Evolutionary conservation across 2,888 invertebrate genomes (phyloP).

Genomic region (Cabera pusaria): DNA sequence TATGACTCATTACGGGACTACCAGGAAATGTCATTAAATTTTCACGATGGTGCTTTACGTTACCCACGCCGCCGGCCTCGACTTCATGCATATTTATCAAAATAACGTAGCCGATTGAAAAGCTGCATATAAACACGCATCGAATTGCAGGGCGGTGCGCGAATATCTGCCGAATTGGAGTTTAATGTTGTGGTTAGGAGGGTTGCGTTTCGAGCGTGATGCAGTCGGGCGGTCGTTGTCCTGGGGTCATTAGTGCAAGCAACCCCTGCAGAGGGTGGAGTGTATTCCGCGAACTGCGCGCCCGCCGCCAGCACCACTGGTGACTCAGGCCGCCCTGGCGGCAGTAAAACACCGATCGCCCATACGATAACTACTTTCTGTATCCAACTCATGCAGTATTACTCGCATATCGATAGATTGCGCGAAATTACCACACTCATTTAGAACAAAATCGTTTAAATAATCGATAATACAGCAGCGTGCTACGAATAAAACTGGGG

Average conservation of each 20-base stretch:
- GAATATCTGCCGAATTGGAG: conserved; percentile 58
- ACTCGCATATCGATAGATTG: conserved; percentile 47
- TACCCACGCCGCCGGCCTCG: conserved; percentile 72
- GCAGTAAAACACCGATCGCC: conserved; percentile 67
- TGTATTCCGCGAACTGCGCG: conserved; percentile 62
- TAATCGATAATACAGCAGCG: conserved; percentile 36
- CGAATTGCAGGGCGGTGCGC: conserved; percentile 59
- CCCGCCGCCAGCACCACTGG: conserved; percentile 20
- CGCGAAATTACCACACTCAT: conserved; percentile 42
- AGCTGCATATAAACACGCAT: conserved; percentile 81
- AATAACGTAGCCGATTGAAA: conserved; percentile 82
- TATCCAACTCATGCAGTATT: conserved; percentile 51
- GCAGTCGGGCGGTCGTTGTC: conserved; percentile 59
- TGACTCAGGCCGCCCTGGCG: conserved; percentile 65
- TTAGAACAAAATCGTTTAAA: conserved; percentile 37
- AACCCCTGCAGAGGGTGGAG: conserved; percentile 69
- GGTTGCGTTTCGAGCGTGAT: conserved; percentile 66
- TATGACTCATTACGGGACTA: conserved; percentile 78
- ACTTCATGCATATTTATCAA: conserved; percentile 83
- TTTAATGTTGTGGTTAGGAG: conserved; percentile 69
- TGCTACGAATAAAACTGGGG: conserved; percentile 22
- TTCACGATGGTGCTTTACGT: conserved; percentile 80
- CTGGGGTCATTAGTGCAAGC: conserved; percentile 73
- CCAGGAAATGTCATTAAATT: conserved; percentile 81
- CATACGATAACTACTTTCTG: conserved; percentile 60